Base-by-base conservation (phyloP, 2,113 vertebrate genomes). In the Piaya cayana region DNA sequence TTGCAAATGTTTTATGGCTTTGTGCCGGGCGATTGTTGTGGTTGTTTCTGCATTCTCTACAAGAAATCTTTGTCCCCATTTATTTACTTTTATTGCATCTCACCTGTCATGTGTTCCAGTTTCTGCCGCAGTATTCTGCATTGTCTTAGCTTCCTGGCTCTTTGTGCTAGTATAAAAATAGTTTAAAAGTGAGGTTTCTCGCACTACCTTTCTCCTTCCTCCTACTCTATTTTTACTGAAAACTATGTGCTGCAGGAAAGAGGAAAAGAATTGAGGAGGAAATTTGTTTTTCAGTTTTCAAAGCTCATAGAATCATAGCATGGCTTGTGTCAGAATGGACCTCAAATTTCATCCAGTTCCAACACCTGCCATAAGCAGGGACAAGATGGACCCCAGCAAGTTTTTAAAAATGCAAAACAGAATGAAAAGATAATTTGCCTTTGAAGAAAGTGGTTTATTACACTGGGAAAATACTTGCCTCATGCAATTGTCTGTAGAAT, bases 31-130 rank as follows among this genome's bases (percentile, higher is more conserved):
- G 7, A 15, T 25, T 36, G 10, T 12, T 22, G 39, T 32, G 11
- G 7, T 25, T 34, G 9, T 56, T 79, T 43, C 34, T 4, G 8
- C 22, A 4, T 15, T 65, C 2, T 0, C 9, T 12, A 7, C 21
- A 68, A 55, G 37, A 70, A 92, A 83, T 17, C 15, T 45, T 67
- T 52, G 9, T 80, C 27, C 27, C 12, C 6, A 8, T 59, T 91
- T 84, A 30, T 76, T 79, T 63, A 18, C 12, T 89, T 78, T 37
- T 71, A 27, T n/a, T 20, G 1, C 52, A 23, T 34, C 29, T 82
- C 32, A 49, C 42, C 64, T 77, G 29, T 56, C 60, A 62, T 0
- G 0, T 2, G 2, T 50, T 78, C 37, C 19, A 39, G 30, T 14
- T 47, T 69, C 52, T 71, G 23, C 49, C 2, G 5, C 74, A 52